Percentiles rank a stretch among this genome's conserved stretches.
phyloP scores from a whole-genome alignment of 2,888 invertebrate species.

The Agonopterix alstromeriana region DNA sequence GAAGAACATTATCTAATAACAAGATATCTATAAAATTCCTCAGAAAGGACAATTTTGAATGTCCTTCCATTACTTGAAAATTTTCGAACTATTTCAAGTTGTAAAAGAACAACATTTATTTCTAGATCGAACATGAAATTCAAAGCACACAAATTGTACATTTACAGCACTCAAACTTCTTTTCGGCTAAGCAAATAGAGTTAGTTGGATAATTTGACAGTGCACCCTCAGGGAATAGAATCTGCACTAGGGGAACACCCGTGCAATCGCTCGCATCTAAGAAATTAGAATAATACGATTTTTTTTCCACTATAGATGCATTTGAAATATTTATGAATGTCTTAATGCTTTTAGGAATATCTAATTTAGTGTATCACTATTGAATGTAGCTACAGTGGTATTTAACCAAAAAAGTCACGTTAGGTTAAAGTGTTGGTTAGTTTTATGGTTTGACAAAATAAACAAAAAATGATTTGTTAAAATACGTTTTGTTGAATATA shows the following conservation, averaged over 20 bases:
- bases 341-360: constrained; percentile 4
- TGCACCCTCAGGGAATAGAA: constrained; percentile 41
- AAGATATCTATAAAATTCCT: too few relatives aligned
- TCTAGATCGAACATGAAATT: neutral
- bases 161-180: constrained; percentile 12
- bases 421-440: too few relatives aligned
- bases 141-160: neutral
- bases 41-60: too few relatives aligned
- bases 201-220: constrained; percentile 62
- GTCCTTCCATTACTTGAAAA: too few relatives aligned
- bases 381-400: neutral
- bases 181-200: constrained; percentile 56
- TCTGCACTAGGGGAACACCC: constrained; percentile 41
- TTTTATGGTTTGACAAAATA: too few relatives aligned
- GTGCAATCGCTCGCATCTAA: constrained; percentile 23
- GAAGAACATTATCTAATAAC: too few relatives aligned
- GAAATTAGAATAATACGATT: constrained; percentile 54
- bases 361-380: constrained; percentile 1
- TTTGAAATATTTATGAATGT: constrained; percentile 37
- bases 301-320: constrained; percentile 26
- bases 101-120: too few relatives aligned
- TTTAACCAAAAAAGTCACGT: too few relatives aligned
- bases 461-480: too few relatives aligned
- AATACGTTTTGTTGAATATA: too few relatives aligned
- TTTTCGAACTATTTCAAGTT: too few relatives aligned